phyloP scores from a whole-genome alignment of 2,888 invertebrate species.

The Anaspis maculata region DNA sequence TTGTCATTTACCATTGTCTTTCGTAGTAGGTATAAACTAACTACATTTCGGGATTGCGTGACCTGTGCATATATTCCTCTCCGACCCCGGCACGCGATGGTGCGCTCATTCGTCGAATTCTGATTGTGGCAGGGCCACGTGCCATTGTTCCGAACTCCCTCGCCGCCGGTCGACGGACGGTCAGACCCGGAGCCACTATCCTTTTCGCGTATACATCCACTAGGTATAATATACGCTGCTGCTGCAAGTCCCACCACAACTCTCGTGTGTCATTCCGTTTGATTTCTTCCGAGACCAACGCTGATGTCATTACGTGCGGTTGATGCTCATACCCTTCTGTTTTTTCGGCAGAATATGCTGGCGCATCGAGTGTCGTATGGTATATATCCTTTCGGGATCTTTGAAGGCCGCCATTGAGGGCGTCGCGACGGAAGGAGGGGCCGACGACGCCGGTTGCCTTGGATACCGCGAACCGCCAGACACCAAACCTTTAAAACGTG shows the following conservation, averaged over 20 bases:
- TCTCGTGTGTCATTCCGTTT: slow-evolving; percentile 5
- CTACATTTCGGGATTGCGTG: slow-evolving; percentile 37
- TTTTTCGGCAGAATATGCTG: too few species aligned
- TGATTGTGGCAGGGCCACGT: slow-evolving; percentile 36
- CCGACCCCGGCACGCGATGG: slow-evolving; percentile 34
- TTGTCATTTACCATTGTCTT: too few species aligned
- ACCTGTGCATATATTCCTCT: slow-evolving; percentile 33
- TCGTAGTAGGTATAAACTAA: slow-evolving; percentile 31
- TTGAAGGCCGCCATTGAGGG: slow-evolving; percentile 20
- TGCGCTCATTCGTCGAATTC: slow-evolving; percentile 35
- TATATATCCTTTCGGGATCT: too few species aligned
- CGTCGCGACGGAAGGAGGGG: slow-evolving; percentile 24
- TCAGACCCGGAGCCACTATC: slow-evolving; percentile 3
- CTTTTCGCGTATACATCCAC: background rate
- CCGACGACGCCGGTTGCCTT: slow-evolving; percentile 17
- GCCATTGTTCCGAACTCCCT: slow-evolving; percentile 30
- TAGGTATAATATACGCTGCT: too few species aligned
- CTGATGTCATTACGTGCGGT: too few species aligned
- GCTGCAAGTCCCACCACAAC: too few species aligned
- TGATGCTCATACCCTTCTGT: too few species aligned
- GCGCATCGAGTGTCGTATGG: too few species aligned
- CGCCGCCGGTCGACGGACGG: slow-evolving; percentile 4
- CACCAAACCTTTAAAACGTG: slow-evolving; percentile 1
- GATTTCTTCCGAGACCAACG: slow-evolving; percentile 5
- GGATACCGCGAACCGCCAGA: slow-evolving; percentile 19